These are phyloP conservation scores for Polymixis lichenea DNA, from an alignment of 2,888 invertebrate species.

Conservation along the genomic window DNA sequence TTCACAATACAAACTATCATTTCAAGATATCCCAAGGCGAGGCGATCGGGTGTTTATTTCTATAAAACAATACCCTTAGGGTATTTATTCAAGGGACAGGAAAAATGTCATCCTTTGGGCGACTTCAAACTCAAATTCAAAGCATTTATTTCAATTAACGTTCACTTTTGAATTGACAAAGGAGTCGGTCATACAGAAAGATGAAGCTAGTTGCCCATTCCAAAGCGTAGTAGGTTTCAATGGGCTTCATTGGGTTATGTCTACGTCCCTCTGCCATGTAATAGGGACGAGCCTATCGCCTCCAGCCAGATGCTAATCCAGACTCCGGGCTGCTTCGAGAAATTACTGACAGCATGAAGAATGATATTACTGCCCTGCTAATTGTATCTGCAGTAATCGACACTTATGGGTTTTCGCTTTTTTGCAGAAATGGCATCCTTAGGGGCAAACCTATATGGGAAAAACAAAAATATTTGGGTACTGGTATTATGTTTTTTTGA, in stretches of 20 bases:
- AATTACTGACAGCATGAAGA: conserved; percentile 11
- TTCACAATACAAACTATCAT: background rate
- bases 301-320: background rate
- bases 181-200: background rate
- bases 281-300: background rate
- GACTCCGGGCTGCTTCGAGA: background rate
- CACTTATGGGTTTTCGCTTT: no score
- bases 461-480: no score
- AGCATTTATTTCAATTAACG: background rate
- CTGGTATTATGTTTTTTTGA: no score
- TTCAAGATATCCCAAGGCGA: background rate
- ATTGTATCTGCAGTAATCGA: no score
- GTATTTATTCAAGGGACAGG: background rate
- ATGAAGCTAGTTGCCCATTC: background rate
- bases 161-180: background rate
- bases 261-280: background rate
- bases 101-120: background rate
- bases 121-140: background rate
- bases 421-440: no score
- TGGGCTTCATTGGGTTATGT: background rate
- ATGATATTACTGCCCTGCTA: no score
- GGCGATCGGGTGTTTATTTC: no score
- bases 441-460: no score
- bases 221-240: background rate
- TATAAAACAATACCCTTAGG: background rate